Base-by-base conservation (phyloP, 2,113 vertebrate species). In the Peromyscus leucopus region DNA sequence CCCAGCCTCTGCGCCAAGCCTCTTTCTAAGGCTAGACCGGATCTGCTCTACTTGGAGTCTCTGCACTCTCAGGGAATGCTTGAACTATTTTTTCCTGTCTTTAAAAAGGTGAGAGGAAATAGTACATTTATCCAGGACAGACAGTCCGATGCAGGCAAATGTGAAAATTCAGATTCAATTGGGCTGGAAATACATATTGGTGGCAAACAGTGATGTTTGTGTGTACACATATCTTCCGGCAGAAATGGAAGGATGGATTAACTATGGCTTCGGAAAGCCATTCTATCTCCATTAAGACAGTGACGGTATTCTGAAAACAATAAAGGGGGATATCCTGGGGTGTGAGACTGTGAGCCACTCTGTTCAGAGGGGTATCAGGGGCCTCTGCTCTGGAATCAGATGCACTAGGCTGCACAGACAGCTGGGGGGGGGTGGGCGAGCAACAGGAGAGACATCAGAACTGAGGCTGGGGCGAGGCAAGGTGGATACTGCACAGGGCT, bases 101-200 rank as follows among this genome's bases (percentile, higher is more conserved):
- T 95, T 90, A 92, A 74, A 96, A 89, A 93, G 83, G 67, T 67
- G 31, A 71, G 24, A 92, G 67, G 90, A 95, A 96, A 93, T 22
- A 67, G 96, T 61, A 74, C 87, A 78, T 31, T 76, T 94, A 96
- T 80, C 80, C 93, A 94, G 87, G 88, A 42, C 97, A 88, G 19
- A 88, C 21, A 93, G 67, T 75, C 55, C 72, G 10, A 7, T 72
- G 39, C 9, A 85, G 83, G 91, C 46, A 8, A 61, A 33, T 31
- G 28, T 39, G 59, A 95, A 95, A 84, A 57, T 46, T 19, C 72
- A 74, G 93, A 72, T 36, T 42, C 16, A 22, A 86, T 24, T 69
- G 80, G 46, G 28, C 8, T 36, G 26, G 74, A 93, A 95, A 82
- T 7, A 71, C 28, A 39, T 48, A 74, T 5, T 63, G 46, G 10